Percentiles rank a stretch among this genome's conserved stretches.
Evolutionary conservation across 2,113 vertebrate genomes (phyloP).

Genomic region (Phoxinus phoxinus): DNA sequence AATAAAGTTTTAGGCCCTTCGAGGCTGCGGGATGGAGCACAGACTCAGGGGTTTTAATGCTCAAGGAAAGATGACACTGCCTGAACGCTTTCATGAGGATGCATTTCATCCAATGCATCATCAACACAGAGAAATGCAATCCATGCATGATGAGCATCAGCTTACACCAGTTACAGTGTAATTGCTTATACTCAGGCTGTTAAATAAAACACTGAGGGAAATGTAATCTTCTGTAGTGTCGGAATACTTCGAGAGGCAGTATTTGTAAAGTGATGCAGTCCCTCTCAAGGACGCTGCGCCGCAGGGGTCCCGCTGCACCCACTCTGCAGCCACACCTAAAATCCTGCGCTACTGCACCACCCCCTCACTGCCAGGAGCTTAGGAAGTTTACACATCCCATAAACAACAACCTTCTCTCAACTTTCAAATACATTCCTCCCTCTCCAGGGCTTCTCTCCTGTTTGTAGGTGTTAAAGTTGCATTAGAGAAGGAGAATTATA

Average conservation of each 20-base stretch:
- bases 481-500: background rate
- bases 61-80: slow-evolving; percentile 4
- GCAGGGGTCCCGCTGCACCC: background rate
- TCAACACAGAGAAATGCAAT: background rate
- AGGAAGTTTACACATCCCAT: background rate
- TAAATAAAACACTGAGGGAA: background rate
- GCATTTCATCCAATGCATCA: background rate
- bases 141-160: background rate
- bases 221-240: background rate
- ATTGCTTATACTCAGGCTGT: background rate
- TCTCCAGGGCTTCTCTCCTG: background rate
- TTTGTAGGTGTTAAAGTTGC: background rate
- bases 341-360: slow-evolving; percentile 60
- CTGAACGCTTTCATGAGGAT: background rate
- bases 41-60: background rate
- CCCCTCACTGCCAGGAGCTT: background rate
- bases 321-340: slow-evolving; percentile 47
- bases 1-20: background rate
- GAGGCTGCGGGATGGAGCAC: background rate
- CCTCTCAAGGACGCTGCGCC: background rate
- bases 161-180: background rate
- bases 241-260: background rate
- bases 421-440: background rate
- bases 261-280: background rate
- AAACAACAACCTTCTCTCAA: background rate